These are phyloP conservation scores for Heliconius hewitsoni DNA, from an alignment of 1,140 invertebrate genomes.

Conservation along the genomic window DNA sequence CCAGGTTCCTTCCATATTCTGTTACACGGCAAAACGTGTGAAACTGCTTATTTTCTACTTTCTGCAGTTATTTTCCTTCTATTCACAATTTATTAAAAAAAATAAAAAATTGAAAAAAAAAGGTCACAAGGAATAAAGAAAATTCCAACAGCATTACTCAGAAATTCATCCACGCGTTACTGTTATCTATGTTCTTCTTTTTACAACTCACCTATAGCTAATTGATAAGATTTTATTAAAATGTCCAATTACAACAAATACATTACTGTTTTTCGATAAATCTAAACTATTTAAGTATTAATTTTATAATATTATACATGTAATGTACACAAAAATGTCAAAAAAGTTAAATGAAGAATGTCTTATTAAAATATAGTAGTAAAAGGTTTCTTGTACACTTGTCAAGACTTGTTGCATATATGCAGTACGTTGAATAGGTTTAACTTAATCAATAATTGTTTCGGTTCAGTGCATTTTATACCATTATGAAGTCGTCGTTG, in stretches of 20 bases:
- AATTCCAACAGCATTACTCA: conserved; percentile 46
- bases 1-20: too few relatives aligned
- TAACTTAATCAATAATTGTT: neutral
- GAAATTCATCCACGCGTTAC: conserved; percentile 32
- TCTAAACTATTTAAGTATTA: neutral
- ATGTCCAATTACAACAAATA: neutral
- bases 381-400: conserved; percentile 19
- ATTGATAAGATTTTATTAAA: neutral
- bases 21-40: too few relatives aligned
- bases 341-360: neutral
- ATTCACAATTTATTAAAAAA: too few relatives aligned
- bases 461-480: neutral
- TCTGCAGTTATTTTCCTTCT: too few relatives aligned
- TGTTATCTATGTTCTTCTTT: conserved; percentile 29
- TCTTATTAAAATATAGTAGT: neutral
- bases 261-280: conserved; percentile 3
- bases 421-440: neutral
- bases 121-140: conserved; percentile 23
- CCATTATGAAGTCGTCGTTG: too few relatives aligned
- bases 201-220: neutral
- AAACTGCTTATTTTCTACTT: too few relatives aligned
- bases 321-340: conserved; percentile 13
- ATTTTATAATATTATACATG: neutral
- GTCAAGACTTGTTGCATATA: conserved; percentile 29
- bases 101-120: neutral